Conservation (phyloP, 2,113 vertebrate genomes). For the Solenodon paradoxus region DNA sequence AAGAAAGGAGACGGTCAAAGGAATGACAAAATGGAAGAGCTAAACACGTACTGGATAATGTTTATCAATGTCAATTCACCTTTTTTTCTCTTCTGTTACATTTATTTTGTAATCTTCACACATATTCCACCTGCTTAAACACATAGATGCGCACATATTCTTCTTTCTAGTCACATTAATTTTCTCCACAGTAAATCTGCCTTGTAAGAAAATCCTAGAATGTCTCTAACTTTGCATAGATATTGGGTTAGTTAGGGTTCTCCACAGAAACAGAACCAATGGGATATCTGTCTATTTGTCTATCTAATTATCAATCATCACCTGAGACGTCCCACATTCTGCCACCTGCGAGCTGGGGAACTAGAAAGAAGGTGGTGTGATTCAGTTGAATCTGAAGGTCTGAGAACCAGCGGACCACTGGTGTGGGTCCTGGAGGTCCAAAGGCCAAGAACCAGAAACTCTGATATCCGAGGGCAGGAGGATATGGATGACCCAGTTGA, state of each 20-base stretch:
- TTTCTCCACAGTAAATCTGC: neutral
- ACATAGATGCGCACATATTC: rapidly evolving
- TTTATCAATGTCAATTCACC: neutral
- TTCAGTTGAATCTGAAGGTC: neutral
- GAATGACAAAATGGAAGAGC: neutral
- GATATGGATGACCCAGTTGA: neutral
- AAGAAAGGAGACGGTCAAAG: neutral
- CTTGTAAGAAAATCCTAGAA: too few relatives aligned
- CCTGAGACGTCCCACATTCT: neutral
- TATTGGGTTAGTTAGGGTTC: neutral
- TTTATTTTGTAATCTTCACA: neutral
- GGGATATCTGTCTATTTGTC: too few relatives aligned
- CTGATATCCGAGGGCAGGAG: neutral
- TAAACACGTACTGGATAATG: neutral
- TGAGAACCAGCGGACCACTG: neutral
- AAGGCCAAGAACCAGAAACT: neutral
- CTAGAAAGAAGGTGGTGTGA: neutral
- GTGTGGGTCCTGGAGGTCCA: neutral
- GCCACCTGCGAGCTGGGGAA: neutral
- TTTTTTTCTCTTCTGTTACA: neutral
- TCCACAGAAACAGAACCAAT: neutral
- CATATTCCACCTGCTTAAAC: neutral
- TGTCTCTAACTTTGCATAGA: neutral
- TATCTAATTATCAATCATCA: too few relatives aligned
- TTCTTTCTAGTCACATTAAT: neutral